A percentile compares a stretch with the other conserved stretches of the same genome.
phyloP scores from a whole-genome alignment of 2,888 invertebrate genomes.

The Eilema caniola region DNA sequence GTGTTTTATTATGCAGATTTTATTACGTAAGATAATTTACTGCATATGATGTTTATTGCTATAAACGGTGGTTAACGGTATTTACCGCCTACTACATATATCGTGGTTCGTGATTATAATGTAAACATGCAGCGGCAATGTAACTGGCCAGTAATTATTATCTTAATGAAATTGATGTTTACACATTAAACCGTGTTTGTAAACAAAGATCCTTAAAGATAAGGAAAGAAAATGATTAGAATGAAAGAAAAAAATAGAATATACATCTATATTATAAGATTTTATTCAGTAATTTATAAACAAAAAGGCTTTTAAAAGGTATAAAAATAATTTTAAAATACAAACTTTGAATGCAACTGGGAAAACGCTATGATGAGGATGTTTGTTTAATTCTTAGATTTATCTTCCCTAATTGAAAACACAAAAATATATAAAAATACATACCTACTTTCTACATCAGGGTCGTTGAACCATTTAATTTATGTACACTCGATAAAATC shows the following conservation, averaged over 20 bases:
- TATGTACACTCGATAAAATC: too few species aligned
- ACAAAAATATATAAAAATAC: too few species aligned
- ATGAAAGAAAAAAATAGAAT: not conserved
- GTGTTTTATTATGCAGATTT: constrained; percentile 9
- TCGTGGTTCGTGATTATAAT: not conserved
- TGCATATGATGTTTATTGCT: constrained; percentile 12
- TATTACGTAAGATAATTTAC: constrained; percentile 12
- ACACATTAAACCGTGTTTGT: not conserved
- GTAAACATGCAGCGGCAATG: not conserved
- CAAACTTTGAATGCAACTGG: too few species aligned
- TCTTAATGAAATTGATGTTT: not conserved
- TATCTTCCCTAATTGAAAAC: too few species aligned
- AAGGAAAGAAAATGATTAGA: not conserved
- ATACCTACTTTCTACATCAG: not conserved
- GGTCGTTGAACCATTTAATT: not conserved
- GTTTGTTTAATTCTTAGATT: too few species aligned
- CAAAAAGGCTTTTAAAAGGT: too few species aligned
- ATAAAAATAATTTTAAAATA: too few species aligned
- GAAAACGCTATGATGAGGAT: too few species aligned
- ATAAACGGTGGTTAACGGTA: not conserved
- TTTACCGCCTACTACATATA: not conserved
- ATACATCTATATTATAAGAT: too few species aligned
- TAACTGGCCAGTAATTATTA: not conserved
- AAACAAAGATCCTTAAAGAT: not conserved
- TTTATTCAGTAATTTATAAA: too few species aligned